Evolutionary conservation across 2,888 invertebrate species (phyloP), one percentile per base, ranked within the genome.

Genomic region (Eristalis tenax): DNA sequence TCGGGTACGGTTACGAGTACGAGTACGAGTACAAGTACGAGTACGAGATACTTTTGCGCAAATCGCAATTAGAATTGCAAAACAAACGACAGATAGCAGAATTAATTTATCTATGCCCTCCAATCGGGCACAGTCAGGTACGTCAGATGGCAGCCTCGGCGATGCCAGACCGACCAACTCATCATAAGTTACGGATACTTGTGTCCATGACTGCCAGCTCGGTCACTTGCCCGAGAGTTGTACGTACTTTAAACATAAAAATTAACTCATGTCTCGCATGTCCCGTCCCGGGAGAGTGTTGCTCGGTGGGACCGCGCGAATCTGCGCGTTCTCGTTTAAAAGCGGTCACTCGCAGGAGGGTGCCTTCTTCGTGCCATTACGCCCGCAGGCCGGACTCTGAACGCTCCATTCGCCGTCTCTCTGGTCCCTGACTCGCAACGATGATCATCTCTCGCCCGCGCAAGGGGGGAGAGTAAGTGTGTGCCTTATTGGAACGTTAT

Each of bases 311-410:
- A 18, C 23, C 43, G 69, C 28, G 59, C 32, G 2, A 76, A 43
- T 77, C 75, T 66, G 50, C 59, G 40, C 59, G 61, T 83, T 71
- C 86, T 87, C 79, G 83, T 87, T 87, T 87, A 87, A 87, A 87
- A 87, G 87, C 87, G 87, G 79, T 76, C 83, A 87, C 83, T 83
- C 87, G 57, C 87, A 87, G 83, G 87, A 87, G 87, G 87, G 83
- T 83, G 87, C 79, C 83, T 76, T 73, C 71, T 76, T 69, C 74
- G 64, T 59, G 73, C 61, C 68, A 79, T 56, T 65, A 64, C 32
- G 23, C 40, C 83, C 66, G 56, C 50, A 57, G 79, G 87, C 68
- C 32, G 75, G 50, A 71, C 56, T 71, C 78, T 78, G 78, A 70
- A 82, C 82, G 81, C 84, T 59, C 66, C 74, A 74, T 70, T 77